Base-by-base conservation (phyloP, 53 echinoderm and acorn worm species). In the Mesocentrotus franciscanus region DNA sequence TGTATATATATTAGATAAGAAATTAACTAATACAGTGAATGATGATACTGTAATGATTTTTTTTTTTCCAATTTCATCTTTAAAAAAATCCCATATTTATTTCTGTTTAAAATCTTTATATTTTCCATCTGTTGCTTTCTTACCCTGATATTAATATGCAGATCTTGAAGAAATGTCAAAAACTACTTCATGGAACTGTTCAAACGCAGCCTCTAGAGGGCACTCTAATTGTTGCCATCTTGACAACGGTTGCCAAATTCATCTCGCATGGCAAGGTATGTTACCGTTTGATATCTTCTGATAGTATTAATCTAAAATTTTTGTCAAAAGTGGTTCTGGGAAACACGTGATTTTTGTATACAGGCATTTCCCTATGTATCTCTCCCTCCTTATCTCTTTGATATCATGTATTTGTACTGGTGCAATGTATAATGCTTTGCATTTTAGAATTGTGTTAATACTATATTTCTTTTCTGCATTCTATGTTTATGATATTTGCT, bases 231-330 rank as follows among this genome's bases (percentile, higher is more conserved):
- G 56, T 34, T 72, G n/a, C 76, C 0, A 49, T 93, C 22, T 29
- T 93, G 15, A 26, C 78, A 14, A 78, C 93, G 13, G 93, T 78
- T 3, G 78, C 93, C 26, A 93, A 56, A 56, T 93, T 75, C 56
- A 56, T 93, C 33, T 55, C 42, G 15, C 93, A 78, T n/a, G 93
- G 93, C 24, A 93, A 72, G 93, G 93, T 93, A 93, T 1, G 33
- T 13, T 30, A 14, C 15, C 76, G 0, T 4, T 30, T 9, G 11
- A 75, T 66, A 20, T 20, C 68, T 68, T 68, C 5, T 12, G 1
- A 75, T 1, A 32, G 12, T 27, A 75, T 75, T n/a, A 29, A 24
- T 71, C 72, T n/a, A 27, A 62, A 0, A 18, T 62, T 14, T 71
- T n/a, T n/a, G 72, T n/a, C 72, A 62, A 62, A 62, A 18, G 4